A percentile compares a stretch with the other conserved stretches of the same genome.
Evolutionary conservation across 1,140 invertebrate genomes (phyloP).

Genomic region (Triops cancriformis): DNA sequence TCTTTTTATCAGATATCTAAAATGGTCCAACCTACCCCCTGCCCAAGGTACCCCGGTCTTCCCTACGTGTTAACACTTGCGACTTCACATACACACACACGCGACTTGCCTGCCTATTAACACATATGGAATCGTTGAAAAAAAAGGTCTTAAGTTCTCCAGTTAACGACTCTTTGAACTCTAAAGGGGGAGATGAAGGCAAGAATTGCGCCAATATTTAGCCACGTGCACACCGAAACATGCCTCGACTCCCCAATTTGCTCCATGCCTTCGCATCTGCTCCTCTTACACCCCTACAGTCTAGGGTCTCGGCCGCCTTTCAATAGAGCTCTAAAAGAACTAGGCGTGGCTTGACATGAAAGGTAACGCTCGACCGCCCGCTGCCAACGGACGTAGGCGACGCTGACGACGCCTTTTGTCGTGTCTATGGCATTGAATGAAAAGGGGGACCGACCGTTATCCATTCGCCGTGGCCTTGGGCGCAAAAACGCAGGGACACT

Average conservation of each 20-base stretch:
- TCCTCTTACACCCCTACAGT: not conserved
- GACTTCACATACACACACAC: no score
- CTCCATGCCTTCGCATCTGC: not conserved
- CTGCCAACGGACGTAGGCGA: slow-evolving; percentile 7
- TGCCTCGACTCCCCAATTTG: no score
- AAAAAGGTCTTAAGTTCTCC: no score
- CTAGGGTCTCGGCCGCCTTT: not conserved
- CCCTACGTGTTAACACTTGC: no score
- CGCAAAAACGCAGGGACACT: not conserved
- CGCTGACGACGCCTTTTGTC: not conserved
- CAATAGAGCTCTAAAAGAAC: not conserved
- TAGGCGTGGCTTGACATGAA: not conserved
- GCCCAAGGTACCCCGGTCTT: no score
- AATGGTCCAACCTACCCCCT: no score
- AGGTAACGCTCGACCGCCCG: not conserved
- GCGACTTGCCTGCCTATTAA: no score
- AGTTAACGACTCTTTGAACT: not conserved
- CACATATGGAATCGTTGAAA: no score
- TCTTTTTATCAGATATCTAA: no score
- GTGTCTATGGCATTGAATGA: not conserved
- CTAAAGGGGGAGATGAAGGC: no score
- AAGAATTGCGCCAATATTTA: no score
- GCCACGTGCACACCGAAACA: no score
- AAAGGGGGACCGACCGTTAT: not conserved
- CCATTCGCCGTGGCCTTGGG: not conserved